Evolutionary conservation across 2,888 invertebrate genomes (phyloP).

Genomic region (Dorcus parallelipipedus): DNA sequence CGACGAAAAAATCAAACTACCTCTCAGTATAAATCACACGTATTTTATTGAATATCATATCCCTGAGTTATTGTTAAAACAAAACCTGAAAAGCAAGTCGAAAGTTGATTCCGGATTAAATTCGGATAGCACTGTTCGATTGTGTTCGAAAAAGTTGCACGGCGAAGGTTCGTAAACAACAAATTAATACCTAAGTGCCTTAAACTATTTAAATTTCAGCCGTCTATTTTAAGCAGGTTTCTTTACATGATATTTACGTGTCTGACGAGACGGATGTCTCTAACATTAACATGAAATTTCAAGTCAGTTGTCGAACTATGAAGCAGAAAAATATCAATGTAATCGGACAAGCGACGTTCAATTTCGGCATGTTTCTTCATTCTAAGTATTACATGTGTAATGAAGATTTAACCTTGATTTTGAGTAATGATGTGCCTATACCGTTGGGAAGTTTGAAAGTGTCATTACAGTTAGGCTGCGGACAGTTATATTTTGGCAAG

Average conservation of each 20-base stretch:
- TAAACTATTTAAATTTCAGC: slow-evolving; percentile 35
- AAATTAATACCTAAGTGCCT: not conserved
- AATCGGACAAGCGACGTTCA: slow-evolving; percentile 48
- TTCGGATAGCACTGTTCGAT: slow-evolving; percentile 39
- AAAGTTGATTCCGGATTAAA: slow-evolving; percentile 43
- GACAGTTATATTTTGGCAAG: slow-evolving; percentile 51
- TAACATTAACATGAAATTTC: slow-evolving; percentile 45
- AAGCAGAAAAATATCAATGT: slow-evolving; percentile 48
- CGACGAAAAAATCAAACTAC: slow-evolving; percentile 22
- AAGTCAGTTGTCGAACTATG: slow-evolving; percentile 48
- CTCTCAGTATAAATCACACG: slow-evolving; percentile 35
- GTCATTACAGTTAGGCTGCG: slow-evolving; percentile 50
- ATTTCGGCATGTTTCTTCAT: slow-evolving; percentile 41
- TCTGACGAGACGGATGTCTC: slow-evolving; percentile 37
- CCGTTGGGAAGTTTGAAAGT: slow-evolving; percentile 48
- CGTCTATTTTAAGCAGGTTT: slow-evolving; percentile 50
- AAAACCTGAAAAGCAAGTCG: slow-evolving; percentile 32
- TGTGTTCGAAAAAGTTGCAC: slow-evolving; percentile 46
- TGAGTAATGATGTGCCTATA: slow-evolving; percentile 47
- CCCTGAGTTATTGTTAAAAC: slow-evolving; percentile 39
- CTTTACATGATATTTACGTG: slow-evolving; percentile 46
- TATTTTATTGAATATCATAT: slow-evolving; percentile 52
- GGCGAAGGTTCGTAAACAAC: slow-evolving; percentile 41
- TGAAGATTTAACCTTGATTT: slow-evolving; percentile 45
- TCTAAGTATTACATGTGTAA: slow-evolving; percentile 42